phyloP scores from a whole-genome alignment of 2,113 vertebrate species.

The Datnioides undecimradiatus region DNA sequence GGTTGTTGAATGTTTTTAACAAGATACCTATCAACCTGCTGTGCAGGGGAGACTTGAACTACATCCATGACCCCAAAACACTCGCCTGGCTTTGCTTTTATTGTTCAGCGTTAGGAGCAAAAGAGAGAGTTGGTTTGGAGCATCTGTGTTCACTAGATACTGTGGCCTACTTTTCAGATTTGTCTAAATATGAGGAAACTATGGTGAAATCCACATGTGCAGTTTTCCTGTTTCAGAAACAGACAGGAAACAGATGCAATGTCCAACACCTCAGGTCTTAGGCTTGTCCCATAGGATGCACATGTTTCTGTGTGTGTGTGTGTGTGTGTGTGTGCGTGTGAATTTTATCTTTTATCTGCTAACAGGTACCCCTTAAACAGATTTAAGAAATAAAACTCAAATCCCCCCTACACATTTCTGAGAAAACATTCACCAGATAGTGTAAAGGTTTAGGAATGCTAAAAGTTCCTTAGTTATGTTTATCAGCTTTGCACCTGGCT shows the following conservation, averaged over 20 bases:
- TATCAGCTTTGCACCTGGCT: neutral
- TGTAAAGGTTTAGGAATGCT: neutral
- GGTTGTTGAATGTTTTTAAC: slow-evolving; percentile 41
- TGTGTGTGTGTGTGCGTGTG: neutral
- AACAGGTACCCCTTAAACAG: too few relatives aligned
- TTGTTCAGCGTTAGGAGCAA: slow-evolving; percentile 1
- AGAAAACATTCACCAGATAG: neutral
- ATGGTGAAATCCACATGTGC: slow-evolving; percentile 32
- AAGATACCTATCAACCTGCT: slow-evolving; percentile 13
- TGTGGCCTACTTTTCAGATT: slow-evolving; percentile 35
- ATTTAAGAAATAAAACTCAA: neutral
- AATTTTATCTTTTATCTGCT: slow-evolving; percentile 7
- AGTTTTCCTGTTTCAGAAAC: slow-evolving; percentile 45
- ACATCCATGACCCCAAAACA: slow-evolving; percentile 16
- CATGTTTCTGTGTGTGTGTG: slow-evolving; percentile 17
- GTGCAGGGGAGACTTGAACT: neutral
- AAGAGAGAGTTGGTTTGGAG: neutral
- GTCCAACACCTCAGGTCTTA: slow-evolving; percentile 18
- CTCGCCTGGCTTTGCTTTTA: neutral
- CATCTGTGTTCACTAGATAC: slow-evolving; percentile 12
- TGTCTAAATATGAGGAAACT: slow-evolving; percentile 37
- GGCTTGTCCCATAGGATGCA: slow-evolving; percentile 22
- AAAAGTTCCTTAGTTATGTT: slow-evolving; percentile 1
- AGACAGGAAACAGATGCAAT: slow-evolving; percentile 53
- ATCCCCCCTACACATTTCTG: neutral